Evolutionary conservation across 2,797 vertebrate species (phyloP).

Genomic region (Dicrostonyx torquatus): DNA sequence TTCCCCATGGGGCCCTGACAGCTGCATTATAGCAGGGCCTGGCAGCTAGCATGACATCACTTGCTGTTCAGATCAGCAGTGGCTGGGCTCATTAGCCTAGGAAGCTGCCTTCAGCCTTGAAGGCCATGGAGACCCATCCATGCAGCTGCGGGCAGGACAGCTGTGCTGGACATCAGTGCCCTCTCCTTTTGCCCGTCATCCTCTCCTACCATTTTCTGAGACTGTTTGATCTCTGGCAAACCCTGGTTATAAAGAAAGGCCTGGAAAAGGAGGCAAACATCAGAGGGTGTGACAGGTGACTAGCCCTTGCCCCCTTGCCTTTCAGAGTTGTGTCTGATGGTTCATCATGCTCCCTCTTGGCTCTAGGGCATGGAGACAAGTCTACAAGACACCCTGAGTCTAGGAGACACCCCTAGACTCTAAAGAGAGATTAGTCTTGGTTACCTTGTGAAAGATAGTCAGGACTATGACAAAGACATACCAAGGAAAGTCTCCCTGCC

Average conservation of each 20-base stretch:
- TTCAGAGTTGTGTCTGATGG: background rate
- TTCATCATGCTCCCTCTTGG: background rate
- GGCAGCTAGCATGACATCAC: conserved; percentile 31
- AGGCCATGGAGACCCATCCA: conserved; percentile 63
- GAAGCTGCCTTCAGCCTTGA: conserved; percentile 69
- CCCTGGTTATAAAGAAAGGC: background rate
- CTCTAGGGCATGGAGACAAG: background rate
- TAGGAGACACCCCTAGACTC: background rate
- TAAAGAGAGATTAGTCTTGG: background rate
- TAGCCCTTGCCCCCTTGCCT: rapidly evolving
- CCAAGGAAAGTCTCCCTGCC: background rate
- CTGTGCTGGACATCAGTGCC: conserved; percentile 45
- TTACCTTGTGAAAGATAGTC: background rate
- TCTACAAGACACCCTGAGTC: background rate
- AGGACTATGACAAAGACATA: background rate
- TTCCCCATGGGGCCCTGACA: conserved; percentile 67
- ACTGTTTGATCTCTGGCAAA: background rate
- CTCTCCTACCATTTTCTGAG: conserved; percentile 18
- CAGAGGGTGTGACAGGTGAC: background rate
- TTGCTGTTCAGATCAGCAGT: conserved; percentile 33
- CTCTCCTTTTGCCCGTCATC: conserved; percentile 6
- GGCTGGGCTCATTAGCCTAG: conserved; percentile 71
- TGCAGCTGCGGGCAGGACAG: conserved; percentile 65
- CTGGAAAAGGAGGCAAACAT: rapidly evolving
- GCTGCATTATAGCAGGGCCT: conserved; percentile 43